Evolutionary conservation across 2,113 vertebrate genomes (phyloP), one percentile per base, ranked within the genome.

Genomic region (Solea senegalensis): DNA sequence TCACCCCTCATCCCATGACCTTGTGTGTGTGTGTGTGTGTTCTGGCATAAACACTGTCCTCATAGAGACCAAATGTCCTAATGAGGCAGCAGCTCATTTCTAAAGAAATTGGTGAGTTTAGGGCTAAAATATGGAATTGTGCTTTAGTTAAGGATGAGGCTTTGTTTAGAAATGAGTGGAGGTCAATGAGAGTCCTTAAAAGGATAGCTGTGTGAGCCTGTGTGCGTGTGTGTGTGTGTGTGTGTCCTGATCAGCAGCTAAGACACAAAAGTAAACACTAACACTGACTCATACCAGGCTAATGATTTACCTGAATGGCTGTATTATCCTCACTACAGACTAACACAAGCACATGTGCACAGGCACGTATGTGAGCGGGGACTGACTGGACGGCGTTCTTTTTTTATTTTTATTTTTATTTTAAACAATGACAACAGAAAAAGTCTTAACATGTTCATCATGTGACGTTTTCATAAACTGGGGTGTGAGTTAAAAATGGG

Each of bases 301-400:
- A 92, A 93, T 93, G 74, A 93, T 93, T 92, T 76, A 91, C 91
- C 71, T 70, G 53, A 81, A 84, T 72, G 83, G 72, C 80, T 79
- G 65, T 64, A 53, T 81, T 60, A 69, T 72, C 53, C 64, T 71
- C 65, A 53, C 59, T 26, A 55, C 28, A 59, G 60, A 39, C 40
- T 60, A 68, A 71, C 72, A 58, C 27, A 10, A 13, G 45, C 70
- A 63, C 74, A 64, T 45, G 61, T 45, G 64, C 54, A 65, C 69
- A 46, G 9, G 16, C 72, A 79, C 72, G 44, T 69, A 74, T 76
- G 63, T 72, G 55, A 2, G 14, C 26, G 46, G 16, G 26, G 4
- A 51, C 5, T 39, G 13, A 11, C 10, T 14, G 26, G 4, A 21
- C 21, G 59, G 52, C 63, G 6, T 73, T 73, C 64, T 69, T 74